Evolutionary conservation across 37 sponge, comb jelly and placozoan species (phyloP).

Genomic region (Haliclona indistincta): DNA sequence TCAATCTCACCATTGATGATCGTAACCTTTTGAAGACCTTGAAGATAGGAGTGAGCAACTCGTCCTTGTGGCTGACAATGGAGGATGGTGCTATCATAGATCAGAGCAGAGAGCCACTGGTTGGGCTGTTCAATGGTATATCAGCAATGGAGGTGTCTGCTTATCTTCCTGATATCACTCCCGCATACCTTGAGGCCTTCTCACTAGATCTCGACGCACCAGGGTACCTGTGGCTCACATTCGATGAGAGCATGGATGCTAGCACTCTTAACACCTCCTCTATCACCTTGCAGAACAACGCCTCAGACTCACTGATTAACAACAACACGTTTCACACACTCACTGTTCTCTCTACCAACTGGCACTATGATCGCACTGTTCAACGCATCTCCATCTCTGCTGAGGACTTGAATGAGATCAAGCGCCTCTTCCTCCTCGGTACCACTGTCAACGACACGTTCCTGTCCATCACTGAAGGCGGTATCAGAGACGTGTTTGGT

Average conservation of each 20-base stretch:
- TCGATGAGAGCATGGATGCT: slow-evolving; percentile 77
- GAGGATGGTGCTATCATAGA: slow-evolving; percentile 53
- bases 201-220: slow-evolving; percentile 56
- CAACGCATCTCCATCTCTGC: slow-evolving; percentile 52
- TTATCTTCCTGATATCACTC: slow-evolving; percentile 67
- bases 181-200: slow-evolving; percentile 58
- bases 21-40: slow-evolving; percentile 67
- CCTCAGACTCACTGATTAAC: neutral
- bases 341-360: slow-evolving; percentile 30
- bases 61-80: slow-evolving; percentile 55
- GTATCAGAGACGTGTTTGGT: slow-evolving; percentile 69
- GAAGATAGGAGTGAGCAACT: slow-evolving; percentile 58
- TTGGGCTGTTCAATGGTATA: slow-evolving; percentile 36
- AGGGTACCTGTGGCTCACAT: slow-evolving; percentile 63
- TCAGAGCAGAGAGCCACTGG: slow-evolving; percentile 46
- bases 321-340: slow-evolving; percentile 65
- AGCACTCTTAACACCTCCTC: slow-evolving; percentile 68
- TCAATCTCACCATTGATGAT: slow-evolving; percentile 49
- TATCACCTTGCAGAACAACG: slow-evolving; percentile 67
- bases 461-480: slow-evolving; percentile 23
- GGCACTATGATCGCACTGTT: slow-evolving; percentile 33
- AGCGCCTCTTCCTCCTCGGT: slow-evolving; percentile 54
- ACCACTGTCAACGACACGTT: slow-evolving; percentile 49
- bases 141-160: slow-evolving; percentile 45
- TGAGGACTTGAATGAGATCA: slow-evolving; percentile 76